phyloP scores from a whole-genome alignment of 2,113 vertebrate species.

The Anguilla rostrata region DNA sequence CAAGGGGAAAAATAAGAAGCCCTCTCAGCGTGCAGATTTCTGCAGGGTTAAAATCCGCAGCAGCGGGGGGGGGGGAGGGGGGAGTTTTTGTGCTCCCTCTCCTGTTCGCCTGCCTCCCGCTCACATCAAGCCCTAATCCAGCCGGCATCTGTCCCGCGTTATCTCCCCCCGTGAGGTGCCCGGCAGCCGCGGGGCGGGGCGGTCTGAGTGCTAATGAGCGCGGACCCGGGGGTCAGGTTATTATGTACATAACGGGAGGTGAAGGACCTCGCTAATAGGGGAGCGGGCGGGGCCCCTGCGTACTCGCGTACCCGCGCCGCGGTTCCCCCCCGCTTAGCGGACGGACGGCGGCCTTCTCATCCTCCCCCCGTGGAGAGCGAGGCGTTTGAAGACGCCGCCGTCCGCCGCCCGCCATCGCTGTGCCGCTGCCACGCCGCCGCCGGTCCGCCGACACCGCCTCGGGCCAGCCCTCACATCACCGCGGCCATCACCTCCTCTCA shows the following conservation, averaged over 20 bases:
- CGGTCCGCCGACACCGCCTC: constrained; percentile 38
- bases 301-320: constrained; percentile 24
- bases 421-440: constrained; percentile 26
- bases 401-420: background rate
- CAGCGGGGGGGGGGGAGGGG: background rate
- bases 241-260: constrained; percentile 85
- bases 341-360: constrained; percentile 41
- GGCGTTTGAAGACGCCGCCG: background rate
- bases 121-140: constrained; percentile 37
- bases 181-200: constrained; percentile 69
- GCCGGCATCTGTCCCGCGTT: constrained; percentile 39
- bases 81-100: constrained; percentile 6
- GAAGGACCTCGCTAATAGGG: constrained; percentile 71
- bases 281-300: constrained; percentile 55
- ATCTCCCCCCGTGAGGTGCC: constrained; percentile 47
- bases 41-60: background rate
- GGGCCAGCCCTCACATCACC: background rate
- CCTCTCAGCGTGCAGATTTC: background rate
- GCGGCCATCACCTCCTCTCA: background rate
- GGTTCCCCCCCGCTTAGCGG: constrained; percentile 23
- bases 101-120: background rate
- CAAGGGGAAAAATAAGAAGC: background rate
- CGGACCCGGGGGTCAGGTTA: constrained; percentile 75
- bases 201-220: constrained; percentile 77
- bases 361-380: constrained; percentile 4